Evolutionary conservation across 1,140 invertebrate genomes (phyloP), one percentile per base, ranked within the genome.

Genomic region (Dendrolimus punctatus): DNA sequence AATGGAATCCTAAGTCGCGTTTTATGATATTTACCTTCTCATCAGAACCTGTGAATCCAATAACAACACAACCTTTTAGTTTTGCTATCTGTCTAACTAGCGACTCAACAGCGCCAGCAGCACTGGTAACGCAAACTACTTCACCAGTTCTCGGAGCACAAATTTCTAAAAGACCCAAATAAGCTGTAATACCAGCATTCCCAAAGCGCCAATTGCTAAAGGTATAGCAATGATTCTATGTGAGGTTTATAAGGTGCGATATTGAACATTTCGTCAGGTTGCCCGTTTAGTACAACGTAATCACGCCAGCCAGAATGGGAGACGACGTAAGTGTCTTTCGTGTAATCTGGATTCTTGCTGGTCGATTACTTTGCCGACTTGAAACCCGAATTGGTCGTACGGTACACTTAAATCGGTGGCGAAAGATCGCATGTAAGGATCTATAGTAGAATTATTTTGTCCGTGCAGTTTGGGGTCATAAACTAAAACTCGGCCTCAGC

Each of bases 21-120:
- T 86, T 88, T 0, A 94, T 63, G 89, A 91, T 92, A 51, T 89
- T 74, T 48, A 91, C 88, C 82, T 94, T 94, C 0, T 90, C 90
- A 51, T 93, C 90, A 5, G 87, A 85, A 5, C 92, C 92, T 47
- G 91, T 89, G 64, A 92, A 91, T 4, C 92, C 93, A 64, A 94
- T 90, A 0, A 93, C 92, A 46, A 74, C 88, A 45, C 91, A 90
- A 6, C 88, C 88, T 71, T 89, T 87, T 10, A 92, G 88, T 73
- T 92, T 92, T 0, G 88, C 92, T 45, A 94, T 91, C 78, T 94
- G 92, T 5, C 92, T 92, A 4, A 93, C 92, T 38, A 91, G 68
- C 57, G 87, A 90, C 6, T 92, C 92, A 39, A 93, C 91, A 40
- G 91, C 91, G 23, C 92, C 90, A 23, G 88, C 90, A 5, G 90